Base-by-base conservation (phyloP, 2,797 vertebrate species). In the Lemur catta region DNA sequence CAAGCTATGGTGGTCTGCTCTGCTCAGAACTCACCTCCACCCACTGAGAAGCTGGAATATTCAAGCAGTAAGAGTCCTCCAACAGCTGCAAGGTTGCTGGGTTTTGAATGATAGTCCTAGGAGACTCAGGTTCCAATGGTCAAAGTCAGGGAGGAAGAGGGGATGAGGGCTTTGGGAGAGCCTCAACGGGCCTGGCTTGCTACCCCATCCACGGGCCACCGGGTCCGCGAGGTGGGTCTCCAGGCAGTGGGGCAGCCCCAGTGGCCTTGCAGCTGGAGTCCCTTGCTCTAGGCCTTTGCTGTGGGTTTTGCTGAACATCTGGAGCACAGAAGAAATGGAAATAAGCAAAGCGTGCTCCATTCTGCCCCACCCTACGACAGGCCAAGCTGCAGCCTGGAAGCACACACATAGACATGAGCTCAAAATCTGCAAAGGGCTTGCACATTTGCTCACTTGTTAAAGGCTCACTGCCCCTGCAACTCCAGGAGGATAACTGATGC, bases 111-210 rank as follows among this genome's bases (percentile, higher is more conserved):
- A 7, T 30, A 2, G 24, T 28, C 28, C 84, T 14, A 2, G 46
- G 55, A 81, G 11, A 48, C 22, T 92, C 59, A 1, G 20, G 5
- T 41, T 41, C 43, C 24, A 18, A 38, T 18, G 6, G 33, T 74
- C 46, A 24, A 28, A 9, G 12, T 52, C 33, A 4, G n/a, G 46
- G 10, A 8, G 46, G 4, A 30, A 76, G 55, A 9, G 6, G 1
- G 0, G 4, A 1, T 14, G 2, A 46, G 6, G 20, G 17, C 8
- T 18, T 0, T 4, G 10, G 2, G 2, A 43, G 7, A 22, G 3
- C 8, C 2, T 3, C 13, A 69, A 1, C 0, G 7, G 2, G 12
- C 7, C 48, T 9, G 20, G 13, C 8, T 67, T 8, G 4, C 30
- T 11, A 9, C 13, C 12, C 3, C 4, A 24, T 57, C 61, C 8